Percentiles rank a stretch among this genome's conserved stretches.
Conservation (phyloP, 2,888 invertebrate genomes). For the Alcis repandata region DNA sequence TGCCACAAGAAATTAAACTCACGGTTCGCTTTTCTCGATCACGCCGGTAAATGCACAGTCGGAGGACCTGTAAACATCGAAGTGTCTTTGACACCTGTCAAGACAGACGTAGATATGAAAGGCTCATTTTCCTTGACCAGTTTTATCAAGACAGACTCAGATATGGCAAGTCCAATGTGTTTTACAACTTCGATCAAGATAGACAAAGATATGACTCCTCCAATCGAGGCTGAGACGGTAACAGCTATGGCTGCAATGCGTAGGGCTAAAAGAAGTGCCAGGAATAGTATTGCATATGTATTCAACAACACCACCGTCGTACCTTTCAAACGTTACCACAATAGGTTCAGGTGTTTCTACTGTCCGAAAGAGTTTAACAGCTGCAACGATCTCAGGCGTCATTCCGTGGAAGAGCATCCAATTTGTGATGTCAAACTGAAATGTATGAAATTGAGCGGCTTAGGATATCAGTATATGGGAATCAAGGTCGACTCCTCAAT, state of each 20-base stretch:
- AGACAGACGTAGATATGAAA: not conserved
- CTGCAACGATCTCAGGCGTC: slow-evolving; percentile 68
- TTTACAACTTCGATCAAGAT: not conserved
- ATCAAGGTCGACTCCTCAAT: slow-evolving; percentile 68
- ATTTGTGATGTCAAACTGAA: slow-evolving; percentile 68
- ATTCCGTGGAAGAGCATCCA: slow-evolving; percentile 68
- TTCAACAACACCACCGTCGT: slow-evolving; percentile 74
- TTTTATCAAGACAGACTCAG: not conserved
- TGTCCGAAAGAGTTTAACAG: slow-evolving; percentile 71
- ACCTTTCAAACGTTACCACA: slow-evolving; percentile 75
- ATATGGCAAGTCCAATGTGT: not conserved
- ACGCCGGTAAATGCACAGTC: slow-evolving; percentile 63
- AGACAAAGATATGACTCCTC: not conserved
- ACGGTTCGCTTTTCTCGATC: slow-evolving; percentile 67
- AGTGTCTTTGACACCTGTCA: slow-evolving; percentile 3
- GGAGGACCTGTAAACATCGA: slow-evolving; percentile 6
- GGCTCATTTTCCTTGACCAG: not conserved
- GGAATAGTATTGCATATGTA: slow-evolving; percentile 63
- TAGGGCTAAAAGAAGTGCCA: slow-evolving; percentile 28
- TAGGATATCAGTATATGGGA: slow-evolving; percentile 64
- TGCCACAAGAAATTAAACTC: slow-evolving; percentile 66
- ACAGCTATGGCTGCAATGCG: slow-evolving; percentile 56
- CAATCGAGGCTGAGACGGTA: slow-evolving; percentile 45
- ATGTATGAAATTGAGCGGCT: slow-evolving; percentile 65
- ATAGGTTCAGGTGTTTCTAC: slow-evolving; percentile 75